Base-by-base conservation (phyloP, 2,888 invertebrate genomes). In the Thera obeliscata region DNA sequence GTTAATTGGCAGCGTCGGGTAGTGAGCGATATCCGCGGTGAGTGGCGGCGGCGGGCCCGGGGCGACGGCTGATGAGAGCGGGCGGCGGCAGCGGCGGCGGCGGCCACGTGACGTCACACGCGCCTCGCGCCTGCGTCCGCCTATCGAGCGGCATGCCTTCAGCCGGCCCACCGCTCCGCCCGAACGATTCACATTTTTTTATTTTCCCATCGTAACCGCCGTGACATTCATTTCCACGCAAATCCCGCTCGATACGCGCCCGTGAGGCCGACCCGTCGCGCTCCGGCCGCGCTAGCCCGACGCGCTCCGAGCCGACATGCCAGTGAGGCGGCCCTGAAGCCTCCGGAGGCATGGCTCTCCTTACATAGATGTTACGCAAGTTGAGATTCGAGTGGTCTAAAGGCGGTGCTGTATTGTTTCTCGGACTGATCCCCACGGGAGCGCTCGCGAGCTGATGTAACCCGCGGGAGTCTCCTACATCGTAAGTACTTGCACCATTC, bases 281-380 rank as follows among this genome's bases (percentile, higher is more conserved):
- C 52, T 52, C 6, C n/a, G 52, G 9, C 54, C 72, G 72, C 67
- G 50, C 71, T 69, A 70, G 76, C 77, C 78, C 72, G 41, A 56
- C 70, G 43, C 56, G 59, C 64, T 41, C 56, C 58, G 8, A 22
- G 83, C 85, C 89, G 90, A 90, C 85, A 92, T 92, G 93, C 90
- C 90, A 84, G 91, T 81, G 76, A 76, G 83, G 80, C 82, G 81
- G 79, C 43, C 57, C 54, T 58, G 55, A 65, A 56, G 38, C 49
- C 49, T 22, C n/a, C 50, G 35, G 49, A 59, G 86, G 82, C 78
- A 85, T 86, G 89, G 89, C 88, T 81, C 82, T 86, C 82, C 87
- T 88, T 87, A 88, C 87, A 89, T 91, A 91, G 90, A 92, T 92
- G 92, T 90, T 92, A 91, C 90, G 90, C 91, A 90, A 91, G 88